phyloP scores from a whole-genome alignment of 2,797 vertebrate species.

The Mormyrops attenuatus region DNA sequence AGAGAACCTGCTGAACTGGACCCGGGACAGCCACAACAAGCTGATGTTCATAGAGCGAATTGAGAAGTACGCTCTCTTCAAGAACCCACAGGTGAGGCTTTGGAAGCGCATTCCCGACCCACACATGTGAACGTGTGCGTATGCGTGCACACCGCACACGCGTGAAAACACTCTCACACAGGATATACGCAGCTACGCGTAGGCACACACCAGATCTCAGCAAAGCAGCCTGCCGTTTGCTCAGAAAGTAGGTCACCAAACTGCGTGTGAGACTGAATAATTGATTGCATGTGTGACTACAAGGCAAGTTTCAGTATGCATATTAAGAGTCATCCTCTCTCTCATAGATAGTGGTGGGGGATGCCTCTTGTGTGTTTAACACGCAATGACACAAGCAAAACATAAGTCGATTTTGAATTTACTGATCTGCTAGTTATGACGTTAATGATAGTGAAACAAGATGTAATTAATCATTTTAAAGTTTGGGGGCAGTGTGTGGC shows the following conservation, averaged over 20 bases:
- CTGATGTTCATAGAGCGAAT: slow-evolving; percentile 89
- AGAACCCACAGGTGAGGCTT: slow-evolving; percentile 77
- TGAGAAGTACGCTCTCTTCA: slow-evolving; percentile 85
- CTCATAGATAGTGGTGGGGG: background rate
- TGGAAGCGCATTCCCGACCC: background rate
- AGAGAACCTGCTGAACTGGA: slow-evolving; percentile 97
- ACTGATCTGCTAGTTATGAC: background rate
- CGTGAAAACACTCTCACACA: background rate
- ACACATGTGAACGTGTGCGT: background rate
- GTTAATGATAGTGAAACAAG: background rate
- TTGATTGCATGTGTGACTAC: slow-evolving; percentile 48
- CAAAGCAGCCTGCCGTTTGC: background rate
- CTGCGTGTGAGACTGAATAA: slow-evolving; percentile 50
- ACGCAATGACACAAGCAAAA: background rate
- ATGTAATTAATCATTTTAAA: background rate
- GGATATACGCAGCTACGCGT: background rate
- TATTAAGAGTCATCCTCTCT: background rate
- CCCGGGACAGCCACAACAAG: slow-evolving; percentile 95
- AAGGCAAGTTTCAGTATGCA: background rate
- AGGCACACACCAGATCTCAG: too few relatives aligned
- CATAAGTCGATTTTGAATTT: background rate
- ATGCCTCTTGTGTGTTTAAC: background rate
- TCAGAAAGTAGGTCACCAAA: slow-evolving; percentile 54
- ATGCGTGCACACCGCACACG: background rate
- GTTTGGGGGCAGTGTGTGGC: background rate